phyloP scores from a whole-genome alignment of 2,113 vertebrate species.

The Calypte anna region DNA sequence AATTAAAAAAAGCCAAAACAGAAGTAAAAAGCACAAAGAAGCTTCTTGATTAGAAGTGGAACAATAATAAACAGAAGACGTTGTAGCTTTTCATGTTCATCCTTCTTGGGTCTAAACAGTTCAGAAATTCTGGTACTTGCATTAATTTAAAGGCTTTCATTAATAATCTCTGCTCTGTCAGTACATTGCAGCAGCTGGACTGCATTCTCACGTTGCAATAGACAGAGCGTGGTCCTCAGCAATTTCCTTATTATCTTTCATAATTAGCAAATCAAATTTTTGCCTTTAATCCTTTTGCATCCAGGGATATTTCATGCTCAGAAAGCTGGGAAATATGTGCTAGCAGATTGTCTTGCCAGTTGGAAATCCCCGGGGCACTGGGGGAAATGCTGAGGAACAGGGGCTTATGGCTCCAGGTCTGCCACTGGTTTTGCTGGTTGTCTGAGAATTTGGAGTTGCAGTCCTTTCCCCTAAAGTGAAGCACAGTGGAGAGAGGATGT shows the following conservation, averaged over 20 bases:
- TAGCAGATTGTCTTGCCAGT: not conserved
- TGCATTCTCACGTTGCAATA: not conserved
- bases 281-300: constrained; percentile 22
- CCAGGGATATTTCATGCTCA: not conserved
- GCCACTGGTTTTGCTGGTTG: not conserved
- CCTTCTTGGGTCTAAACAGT: not conserved
- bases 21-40: not conserved
- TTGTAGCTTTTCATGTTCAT: not conserved
- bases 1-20: too few species aligned
- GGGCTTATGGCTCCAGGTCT: not conserved
- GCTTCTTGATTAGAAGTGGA: not conserved
- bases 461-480: not conserved
- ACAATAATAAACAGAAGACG: not conserved
- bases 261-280: constrained; percentile 55
- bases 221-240: not conserved
- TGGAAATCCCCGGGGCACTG: not conserved
- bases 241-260: not conserved
- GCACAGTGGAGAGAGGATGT: not conserved
- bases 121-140: not conserved
- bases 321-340: not conserved
- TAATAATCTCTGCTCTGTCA: not conserved
- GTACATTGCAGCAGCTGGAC: not conserved
- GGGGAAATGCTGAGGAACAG: not conserved
- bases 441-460: not conserved
- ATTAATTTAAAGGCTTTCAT: not conserved